These are phyloP conservation scores for rat (Rattus norvegicus) DNA, from an alignment of 2,113 vertebrate genomes.

Conservation along the genomic window DNA sequence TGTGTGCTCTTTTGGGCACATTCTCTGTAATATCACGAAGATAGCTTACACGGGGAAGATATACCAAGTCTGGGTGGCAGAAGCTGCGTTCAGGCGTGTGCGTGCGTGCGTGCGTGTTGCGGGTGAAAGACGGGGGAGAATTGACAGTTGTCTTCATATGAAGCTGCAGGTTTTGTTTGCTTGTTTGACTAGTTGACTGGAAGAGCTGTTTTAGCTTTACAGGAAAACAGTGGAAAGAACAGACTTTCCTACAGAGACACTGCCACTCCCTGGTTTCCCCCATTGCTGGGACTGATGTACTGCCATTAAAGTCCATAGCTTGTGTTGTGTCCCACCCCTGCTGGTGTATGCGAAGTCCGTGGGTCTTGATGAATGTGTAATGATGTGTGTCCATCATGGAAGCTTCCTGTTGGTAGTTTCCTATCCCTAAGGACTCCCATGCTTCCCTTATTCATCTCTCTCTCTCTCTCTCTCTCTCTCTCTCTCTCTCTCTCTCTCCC, in stretches of 20 bases:
- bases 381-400: not conserved
- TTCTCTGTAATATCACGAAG: not conserved
- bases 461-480: not conserved
- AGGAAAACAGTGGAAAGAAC: not conserved
- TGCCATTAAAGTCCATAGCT: not conserved
- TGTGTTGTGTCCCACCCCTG: too few species aligned
- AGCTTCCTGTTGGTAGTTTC: not conserved
- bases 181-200: not conserved
- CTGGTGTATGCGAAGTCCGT: accelerated
- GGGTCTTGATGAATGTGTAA: not conserved
- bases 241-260: not conserved
- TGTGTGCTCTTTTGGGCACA: not conserved
- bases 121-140: not conserved
- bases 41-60: not conserved
- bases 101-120: not conserved
- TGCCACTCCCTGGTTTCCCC: not conserved
- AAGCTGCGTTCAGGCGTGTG: not conserved
- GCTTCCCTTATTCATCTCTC: too few species aligned
- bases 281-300: not conserved
- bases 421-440: not conserved
- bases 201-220: not conserved
- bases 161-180: not conserved
- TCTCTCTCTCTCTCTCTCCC: too few species aligned
- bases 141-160: not conserved
- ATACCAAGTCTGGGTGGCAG: not conserved